phyloP scores from a whole-genome alignment of 2,888 invertebrate genomes.

The Drosophila lutescens region DNA sequence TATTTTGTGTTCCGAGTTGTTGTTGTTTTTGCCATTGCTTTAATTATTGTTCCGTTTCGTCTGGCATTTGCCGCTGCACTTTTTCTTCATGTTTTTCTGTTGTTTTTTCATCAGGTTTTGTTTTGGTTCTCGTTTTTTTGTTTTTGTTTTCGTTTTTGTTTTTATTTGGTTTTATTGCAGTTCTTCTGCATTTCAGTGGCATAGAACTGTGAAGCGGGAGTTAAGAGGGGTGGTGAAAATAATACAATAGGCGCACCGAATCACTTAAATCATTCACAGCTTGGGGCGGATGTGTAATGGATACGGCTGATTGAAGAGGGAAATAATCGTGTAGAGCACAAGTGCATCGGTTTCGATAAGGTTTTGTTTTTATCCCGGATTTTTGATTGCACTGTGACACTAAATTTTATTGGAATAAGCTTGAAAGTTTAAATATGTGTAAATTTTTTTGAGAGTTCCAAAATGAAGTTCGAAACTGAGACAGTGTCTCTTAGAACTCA shows the following conservation, averaged over 20 bases:
- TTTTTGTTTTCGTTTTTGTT: slow-evolving; percentile 42
- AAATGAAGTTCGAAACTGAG: too few species aligned
- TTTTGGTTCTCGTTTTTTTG: slow-evolving; percentile 42
- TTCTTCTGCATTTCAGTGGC: slow-evolving; percentile 24
- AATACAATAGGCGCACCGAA: slow-evolving; percentile 38
- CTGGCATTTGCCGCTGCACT: slow-evolving; percentile 63
- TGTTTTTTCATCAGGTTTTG: slow-evolving; percentile 45
- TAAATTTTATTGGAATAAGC: background rate
- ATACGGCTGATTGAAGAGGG: slow-evolving; percentile 44
- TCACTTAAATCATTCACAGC: slow-evolving; percentile 50
- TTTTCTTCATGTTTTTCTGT: slow-evolving; percentile 41
- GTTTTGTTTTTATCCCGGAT: background rate
- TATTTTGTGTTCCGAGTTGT: slow-evolving; percentile 68
- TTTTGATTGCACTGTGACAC: background rate
- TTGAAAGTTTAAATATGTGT: too few species aligned
- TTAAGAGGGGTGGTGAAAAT: slow-evolving; percentile 3
- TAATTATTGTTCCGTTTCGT: slow-evolving; percentile 77
- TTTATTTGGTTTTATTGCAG: slow-evolving; percentile 40
- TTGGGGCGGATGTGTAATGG: slow-evolving; percentile 45
- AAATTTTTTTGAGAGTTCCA: too few species aligned
- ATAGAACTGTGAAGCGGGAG: background rate
- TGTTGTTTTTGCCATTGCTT: slow-evolving; percentile 61
- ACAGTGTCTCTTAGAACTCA: too few species aligned
- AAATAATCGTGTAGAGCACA: slow-evolving; percentile 16
- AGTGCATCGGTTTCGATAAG: slow-evolving; percentile 4